phyloP scores from a whole-genome alignment of 1,140 invertebrate species.

The Drosophila carrolli region DNA sequence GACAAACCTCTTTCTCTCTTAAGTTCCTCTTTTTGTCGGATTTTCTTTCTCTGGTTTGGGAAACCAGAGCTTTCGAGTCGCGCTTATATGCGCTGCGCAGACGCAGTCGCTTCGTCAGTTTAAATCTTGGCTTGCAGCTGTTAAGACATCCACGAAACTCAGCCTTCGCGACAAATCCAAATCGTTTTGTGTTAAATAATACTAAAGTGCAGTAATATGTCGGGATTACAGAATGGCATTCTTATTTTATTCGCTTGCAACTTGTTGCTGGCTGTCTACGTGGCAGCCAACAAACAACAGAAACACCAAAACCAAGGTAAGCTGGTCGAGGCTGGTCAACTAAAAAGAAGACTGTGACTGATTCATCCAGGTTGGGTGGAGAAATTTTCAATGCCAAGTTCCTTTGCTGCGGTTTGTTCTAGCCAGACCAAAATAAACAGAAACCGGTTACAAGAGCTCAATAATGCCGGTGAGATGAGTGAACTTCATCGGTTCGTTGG shows the following conservation, averaged over 20 bases:
- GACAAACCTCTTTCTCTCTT: constrained; percentile 11
- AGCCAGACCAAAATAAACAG: constrained; percentile 57
- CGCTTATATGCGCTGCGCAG: constrained; percentile 70
- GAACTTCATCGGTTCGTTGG: constrained; percentile 39
- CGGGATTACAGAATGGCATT: constrained; percentile 45
- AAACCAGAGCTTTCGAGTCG: constrained; percentile 15
- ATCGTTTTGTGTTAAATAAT: constrained; percentile 33
- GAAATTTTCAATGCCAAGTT: constrained; percentile 51
- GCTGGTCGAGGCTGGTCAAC: constrained; percentile 12
- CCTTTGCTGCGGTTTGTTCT: constrained; percentile 42
- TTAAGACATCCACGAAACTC: constrained; percentile 40
- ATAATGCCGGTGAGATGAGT: constrained; percentile 28
- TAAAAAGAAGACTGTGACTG: constrained; percentile 7
- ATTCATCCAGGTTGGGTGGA: constrained; percentile 36
- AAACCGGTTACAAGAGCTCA: constrained; percentile 58
- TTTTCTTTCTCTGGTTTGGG: not conserved
- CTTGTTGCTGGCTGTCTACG: constrained; percentile 38
- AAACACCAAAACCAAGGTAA: constrained; percentile 69
- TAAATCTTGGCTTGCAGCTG: constrained; percentile 54
- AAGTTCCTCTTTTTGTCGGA: constrained; percentile 7
- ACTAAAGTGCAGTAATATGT: constrained; percentile 58
- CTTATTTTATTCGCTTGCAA: constrained; percentile 57
- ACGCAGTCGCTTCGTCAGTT: constrained; percentile 61
- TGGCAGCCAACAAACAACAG: constrained; percentile 56
- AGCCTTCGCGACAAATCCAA: constrained; percentile 3